These are phyloP conservation scores for Philereme vetulata DNA, from an alignment of 2,888 invertebrate genomes.

Conservation along the genomic window DNA sequence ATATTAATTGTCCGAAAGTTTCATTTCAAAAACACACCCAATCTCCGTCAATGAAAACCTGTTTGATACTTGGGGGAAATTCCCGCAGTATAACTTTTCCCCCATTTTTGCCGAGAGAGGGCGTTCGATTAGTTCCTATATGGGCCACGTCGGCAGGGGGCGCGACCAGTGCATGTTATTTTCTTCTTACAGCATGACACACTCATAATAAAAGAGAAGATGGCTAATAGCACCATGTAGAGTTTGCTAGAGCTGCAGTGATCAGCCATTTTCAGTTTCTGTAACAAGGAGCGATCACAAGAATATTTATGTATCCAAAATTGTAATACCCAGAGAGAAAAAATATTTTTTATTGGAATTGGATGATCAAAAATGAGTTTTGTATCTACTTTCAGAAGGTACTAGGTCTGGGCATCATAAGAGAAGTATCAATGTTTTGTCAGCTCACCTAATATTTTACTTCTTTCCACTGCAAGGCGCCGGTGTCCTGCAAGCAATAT, in stretches of 20 bases:
- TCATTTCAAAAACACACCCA: slow-evolving; percentile 10
- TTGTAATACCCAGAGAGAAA: no score
- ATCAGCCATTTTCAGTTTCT: slow-evolving; percentile 50
- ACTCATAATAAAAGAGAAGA: slow-evolving; percentile 53
- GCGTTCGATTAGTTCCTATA: slow-evolving; percentile 45
- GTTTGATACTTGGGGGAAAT: slow-evolving; percentile 9
- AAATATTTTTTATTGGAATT: no score
- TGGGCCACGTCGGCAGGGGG: slow-evolving; percentile 67
- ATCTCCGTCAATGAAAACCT: slow-evolving; percentile 1
- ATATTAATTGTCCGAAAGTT: slow-evolving; percentile 1
- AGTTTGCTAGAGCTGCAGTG: slow-evolving; percentile 38
- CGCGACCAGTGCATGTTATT: slow-evolving; percentile 57
- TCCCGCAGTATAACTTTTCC: neutral
- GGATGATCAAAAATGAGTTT: neutral
- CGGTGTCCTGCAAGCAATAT: slow-evolving; percentile 66
- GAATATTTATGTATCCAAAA: no score
- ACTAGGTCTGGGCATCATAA: no score
- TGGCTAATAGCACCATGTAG: slow-evolving; percentile 50
- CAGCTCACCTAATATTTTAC: slow-evolving; percentile 41
- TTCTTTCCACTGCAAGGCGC: slow-evolving; percentile 59
- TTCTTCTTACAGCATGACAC: slow-evolving; percentile 52
- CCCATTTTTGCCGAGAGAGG: slow-evolving; percentile 3
- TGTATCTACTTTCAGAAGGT: neutral
- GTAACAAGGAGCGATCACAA: slow-evolving; percentile 22
- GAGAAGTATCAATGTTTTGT: neutral